Conservation (phyloP, 2,113 vertebrate genomes). For the Psilopogon haemacephalus region DNA sequence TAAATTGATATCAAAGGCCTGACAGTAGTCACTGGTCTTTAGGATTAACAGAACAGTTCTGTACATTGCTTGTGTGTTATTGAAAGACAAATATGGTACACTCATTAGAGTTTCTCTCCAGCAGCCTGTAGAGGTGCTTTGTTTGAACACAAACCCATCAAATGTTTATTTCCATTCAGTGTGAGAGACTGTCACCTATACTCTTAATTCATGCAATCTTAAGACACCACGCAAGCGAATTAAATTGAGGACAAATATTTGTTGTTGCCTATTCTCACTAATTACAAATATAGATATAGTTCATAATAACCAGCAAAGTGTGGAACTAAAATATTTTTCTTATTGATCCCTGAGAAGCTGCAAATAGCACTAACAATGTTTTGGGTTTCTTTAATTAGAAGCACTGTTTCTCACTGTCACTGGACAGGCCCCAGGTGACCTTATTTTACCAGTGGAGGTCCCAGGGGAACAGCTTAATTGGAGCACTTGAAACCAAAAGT, state of each 20-base stretch:
- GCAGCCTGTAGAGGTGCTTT: background rate
- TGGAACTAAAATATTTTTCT: background rate
- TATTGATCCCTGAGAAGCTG: background rate
- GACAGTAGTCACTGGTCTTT: constrained; percentile 18
- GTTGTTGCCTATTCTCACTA: background rate
- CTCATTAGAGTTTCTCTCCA: background rate
- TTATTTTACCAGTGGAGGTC: constrained; percentile 27
- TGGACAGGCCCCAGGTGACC: constrained; percentile 12
- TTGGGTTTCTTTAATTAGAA: constrained; percentile 17
- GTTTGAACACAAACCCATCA: background rate
- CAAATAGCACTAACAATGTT: background rate
- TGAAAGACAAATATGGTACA: background rate
- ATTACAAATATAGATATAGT: background rate
- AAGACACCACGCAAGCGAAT: background rate
- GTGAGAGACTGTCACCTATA: background rate
- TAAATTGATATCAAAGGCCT: constrained; percentile 11
- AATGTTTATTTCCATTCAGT: background rate
- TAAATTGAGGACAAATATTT: background rate
- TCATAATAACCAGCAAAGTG: background rate
- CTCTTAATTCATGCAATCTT: background rate
- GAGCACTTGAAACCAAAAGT: constrained; percentile 4
- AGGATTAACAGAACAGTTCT: constrained; percentile 17
- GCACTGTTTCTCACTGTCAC: background rate
- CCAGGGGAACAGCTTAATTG: constrained; percentile 67
- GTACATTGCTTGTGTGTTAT: background rate